Evolutionary conservation across 2,888 invertebrate genomes (phyloP), one percentile per base, ranked within the genome.

Genomic region (Platycnemis pennipes): DNA sequence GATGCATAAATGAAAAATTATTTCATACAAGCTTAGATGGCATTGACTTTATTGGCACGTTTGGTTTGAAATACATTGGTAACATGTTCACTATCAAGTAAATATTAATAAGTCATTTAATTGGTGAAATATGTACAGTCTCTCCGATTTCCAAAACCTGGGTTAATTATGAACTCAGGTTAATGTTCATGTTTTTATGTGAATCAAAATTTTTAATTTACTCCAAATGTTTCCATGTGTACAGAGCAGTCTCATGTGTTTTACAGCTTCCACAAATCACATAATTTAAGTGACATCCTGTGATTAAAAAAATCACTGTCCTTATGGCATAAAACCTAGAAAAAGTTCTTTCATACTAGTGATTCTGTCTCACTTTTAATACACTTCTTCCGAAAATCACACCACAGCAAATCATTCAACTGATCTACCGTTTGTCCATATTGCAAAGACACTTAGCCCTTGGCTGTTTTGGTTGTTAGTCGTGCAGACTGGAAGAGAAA

Each of bases 31-130:
- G 26, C n/a, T n/a, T 63, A 69, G 44, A 63, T 91, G 7, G 42
- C 26, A 63, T 91, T 69, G 13, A 91, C 63, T 91, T 91, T 63
- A 56, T n/a, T 91, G 22, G 49, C 91, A 44, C 44, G 63, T 45
- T 91, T 91, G 8, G 91, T 49, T 63, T 45, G 45, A 45, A 91
- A 42, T 91, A 91, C 91, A 91, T 91, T 69, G 7, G 56, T 91
- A n/a, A 63, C 31, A 53, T 5, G 37, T 22, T 89, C 37, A 56
- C 56, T 22, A 42, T 91, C 63, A 42, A 4, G 44, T 63, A 44
- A 63, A 42, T 31, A 91, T 56, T 22, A 49, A 19, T 26, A 26
- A 53, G 2, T 63, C 26, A 44, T 69, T 63, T 22, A 56, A 16
- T 63, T 44, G 44, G 44, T 42, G 44, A 44, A 63, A 44, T 91